Evolutionary conservation across 2,113 vertebrate genomes (phyloP).

Genomic region (Bufo bufo): DNA sequence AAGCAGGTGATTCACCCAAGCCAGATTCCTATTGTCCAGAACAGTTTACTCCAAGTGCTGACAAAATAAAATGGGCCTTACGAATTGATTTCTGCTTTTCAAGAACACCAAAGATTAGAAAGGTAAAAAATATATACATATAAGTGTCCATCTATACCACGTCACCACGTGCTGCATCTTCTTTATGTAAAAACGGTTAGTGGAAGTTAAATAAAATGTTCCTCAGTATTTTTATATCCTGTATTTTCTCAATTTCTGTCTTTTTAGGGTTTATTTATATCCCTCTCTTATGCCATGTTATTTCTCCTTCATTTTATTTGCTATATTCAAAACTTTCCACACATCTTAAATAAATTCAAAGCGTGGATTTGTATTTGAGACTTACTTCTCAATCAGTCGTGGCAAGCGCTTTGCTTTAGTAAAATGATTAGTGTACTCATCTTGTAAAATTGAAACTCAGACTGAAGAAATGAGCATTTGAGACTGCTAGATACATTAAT

Average conservation of each 20-base stretch:
- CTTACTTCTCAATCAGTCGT: not conserved
- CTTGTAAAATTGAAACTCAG: conserved; percentile 20
- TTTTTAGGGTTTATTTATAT: not conserved
- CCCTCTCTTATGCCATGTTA: not conserved
- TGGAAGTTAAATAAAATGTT: not conserved
- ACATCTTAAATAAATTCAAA: conserved; percentile 63
- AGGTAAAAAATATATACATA: conserved; percentile 75
- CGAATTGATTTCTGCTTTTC: conserved; percentile 91
- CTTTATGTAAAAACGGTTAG: not conserved
- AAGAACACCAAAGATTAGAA: conserved; percentile 90
- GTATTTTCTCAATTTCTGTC: not conserved
- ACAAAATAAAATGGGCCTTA: conserved; percentile 89
- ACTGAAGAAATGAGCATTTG: conserved; percentile 34
- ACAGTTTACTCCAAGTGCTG: conserved; percentile 90
- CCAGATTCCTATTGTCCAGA: conserved; percentile 92
- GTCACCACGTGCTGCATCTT: too few relatives aligned
- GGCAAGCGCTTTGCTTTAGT: conserved; percentile 21
- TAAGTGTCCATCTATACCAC: not conserved
- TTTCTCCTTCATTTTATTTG: not conserved
- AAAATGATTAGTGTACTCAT: conserved; percentile 6
- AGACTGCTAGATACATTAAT: conserved; percentile 45
- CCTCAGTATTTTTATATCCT: not conserved
- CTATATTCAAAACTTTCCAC: conserved; percentile 9
- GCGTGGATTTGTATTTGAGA: conserved; percentile 43
- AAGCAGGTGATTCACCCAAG: conserved; percentile 98